Conservation (phyloP, 2,888 invertebrate genomes). For the Dorcus parallelipipedus region DNA sequence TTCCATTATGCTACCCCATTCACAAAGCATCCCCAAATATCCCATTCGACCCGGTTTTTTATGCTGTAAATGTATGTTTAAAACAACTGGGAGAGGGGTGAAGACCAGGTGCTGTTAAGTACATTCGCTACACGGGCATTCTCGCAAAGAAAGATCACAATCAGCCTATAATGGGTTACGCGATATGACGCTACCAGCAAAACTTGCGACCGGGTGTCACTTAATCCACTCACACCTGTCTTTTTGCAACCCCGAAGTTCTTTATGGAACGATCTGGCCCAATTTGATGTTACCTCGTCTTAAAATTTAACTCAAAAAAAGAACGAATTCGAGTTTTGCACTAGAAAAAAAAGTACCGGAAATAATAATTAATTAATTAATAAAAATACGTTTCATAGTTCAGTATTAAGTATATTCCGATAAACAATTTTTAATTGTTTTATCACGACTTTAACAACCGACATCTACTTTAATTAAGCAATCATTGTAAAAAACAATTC, state of each 20-base stretch:
- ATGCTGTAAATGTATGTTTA: slow-evolving; percentile 28
- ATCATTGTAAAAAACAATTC: too few species aligned
- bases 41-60: slow-evolving; percentile 48
- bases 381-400: too few species aligned
- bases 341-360: too few species aligned
- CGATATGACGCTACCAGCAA: slow-evolving; percentile 19
- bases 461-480: too few species aligned
- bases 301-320: too few species aligned
- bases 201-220: slow-evolving; percentile 20
- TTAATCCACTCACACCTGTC: slow-evolving; percentile 28
- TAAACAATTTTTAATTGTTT: too few species aligned
- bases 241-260: neutral
- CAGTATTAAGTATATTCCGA: too few species aligned
- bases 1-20: slow-evolving; percentile 50
- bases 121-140: slow-evolving; percentile 44
- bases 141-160: slow-evolving; percentile 48
- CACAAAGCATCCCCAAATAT: slow-evolving; percentile 47
- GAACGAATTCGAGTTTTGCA: too few species aligned
- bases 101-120: slow-evolving; percentile 43
- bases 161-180: slow-evolving; percentile 44
- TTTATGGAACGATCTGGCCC: too few species aligned
- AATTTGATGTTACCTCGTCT: too few species aligned
- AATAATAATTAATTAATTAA: too few species aligned
- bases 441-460: too few species aligned
- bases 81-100: slow-evolving; percentile 45